Percentiles rank a stretch among this genome's conserved stretches.
Evolutionary conservation across 1,140 invertebrate genomes (phyloP).

Genomic region (Odontomachus brunneus): DNA sequence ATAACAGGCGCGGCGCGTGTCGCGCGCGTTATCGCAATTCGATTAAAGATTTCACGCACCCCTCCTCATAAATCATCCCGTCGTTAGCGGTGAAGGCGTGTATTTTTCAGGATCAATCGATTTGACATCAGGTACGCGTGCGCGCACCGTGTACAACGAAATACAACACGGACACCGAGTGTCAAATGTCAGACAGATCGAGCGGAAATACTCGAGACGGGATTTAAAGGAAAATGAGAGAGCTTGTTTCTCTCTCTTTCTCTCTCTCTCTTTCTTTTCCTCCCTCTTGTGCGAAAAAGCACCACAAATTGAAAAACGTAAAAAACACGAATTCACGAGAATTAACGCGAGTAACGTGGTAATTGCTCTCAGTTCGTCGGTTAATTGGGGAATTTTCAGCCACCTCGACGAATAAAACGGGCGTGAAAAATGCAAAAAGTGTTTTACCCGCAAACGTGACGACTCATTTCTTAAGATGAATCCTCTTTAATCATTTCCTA

Average conservation of each 20-base stretch:
- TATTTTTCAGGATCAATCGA: constrained; percentile 55
- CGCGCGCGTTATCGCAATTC: constrained; percentile 31
- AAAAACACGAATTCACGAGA: neutral
- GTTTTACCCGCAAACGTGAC: too few relatives aligned
- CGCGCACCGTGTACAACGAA: constrained; percentile 16
- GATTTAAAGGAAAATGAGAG: constrained; percentile 2
- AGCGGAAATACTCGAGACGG: neutral
- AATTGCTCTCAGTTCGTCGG: neutral
- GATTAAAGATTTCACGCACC: constrained; percentile 49
- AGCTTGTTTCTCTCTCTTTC: neutral
- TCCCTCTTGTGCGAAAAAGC: neutral
- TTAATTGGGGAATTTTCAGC: neutral
- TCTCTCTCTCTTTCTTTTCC: neutral
- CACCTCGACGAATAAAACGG: neutral
- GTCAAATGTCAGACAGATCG: constrained; percentile 26
- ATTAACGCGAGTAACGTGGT: neutral
- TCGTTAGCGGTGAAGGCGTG: neutral
- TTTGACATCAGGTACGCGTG: constrained; percentile 6
- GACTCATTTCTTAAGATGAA: too few relatives aligned
- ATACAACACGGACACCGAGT: constrained; percentile 1
- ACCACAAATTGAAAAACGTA: neutral
- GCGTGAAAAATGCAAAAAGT: too few relatives aligned
- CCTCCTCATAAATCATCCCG: constrained; percentile 40
- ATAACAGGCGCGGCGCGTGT: constrained; percentile 28
- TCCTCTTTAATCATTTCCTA: too few relatives aligned